A percentile compares a stretch with the other conserved stretches of the same genome.
Evolutionary conservation across 2,113 vertebrate genomes (phyloP).

Genomic region (Caloenas nicobarica): DNA sequence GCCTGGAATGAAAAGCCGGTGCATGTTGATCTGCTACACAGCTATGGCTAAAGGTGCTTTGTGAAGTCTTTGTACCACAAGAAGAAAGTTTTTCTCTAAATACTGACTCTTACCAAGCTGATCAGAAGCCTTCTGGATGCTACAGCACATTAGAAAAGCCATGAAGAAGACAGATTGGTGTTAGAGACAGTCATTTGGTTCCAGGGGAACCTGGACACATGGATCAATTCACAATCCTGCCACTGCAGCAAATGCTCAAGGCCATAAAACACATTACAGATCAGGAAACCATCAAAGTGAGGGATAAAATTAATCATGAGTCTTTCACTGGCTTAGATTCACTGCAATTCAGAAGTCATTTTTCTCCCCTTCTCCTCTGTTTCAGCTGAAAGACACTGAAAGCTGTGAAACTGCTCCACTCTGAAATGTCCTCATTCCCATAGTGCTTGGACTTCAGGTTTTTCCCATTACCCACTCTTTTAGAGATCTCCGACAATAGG

Average conservation of each 20-base stretch:
- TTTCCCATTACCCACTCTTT: neutral
- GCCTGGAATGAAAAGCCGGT: neutral
- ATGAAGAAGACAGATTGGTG: conserved; percentile 16
- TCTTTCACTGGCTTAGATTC: neutral
- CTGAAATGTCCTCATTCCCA: neutral
- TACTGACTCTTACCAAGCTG: neutral
- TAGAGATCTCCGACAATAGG: neutral
- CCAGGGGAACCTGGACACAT: neutral
- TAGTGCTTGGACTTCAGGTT: neutral
- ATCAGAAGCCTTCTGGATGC: neutral
- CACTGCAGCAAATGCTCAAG: conserved; percentile 1
- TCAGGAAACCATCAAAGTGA: conserved; percentile 8
- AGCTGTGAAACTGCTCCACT: neutral
- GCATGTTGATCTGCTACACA: neutral
- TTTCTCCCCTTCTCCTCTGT: neutral
- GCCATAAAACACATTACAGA: conserved; percentile 15
- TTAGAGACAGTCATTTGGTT: conserved; percentile 16
- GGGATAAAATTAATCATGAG: neutral
- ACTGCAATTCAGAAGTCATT: neutral
- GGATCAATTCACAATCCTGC: conserved; percentile 29
- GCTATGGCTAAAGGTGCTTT: neutral
- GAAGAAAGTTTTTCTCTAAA: neutral
- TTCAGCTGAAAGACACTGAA: neutral
- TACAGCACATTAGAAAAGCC: neutral
- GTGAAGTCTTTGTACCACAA: neutral